phyloP scores from a whole-genome alignment of 1,140 invertebrate genomes.

The Anoplophora glabripennis region DNA sequence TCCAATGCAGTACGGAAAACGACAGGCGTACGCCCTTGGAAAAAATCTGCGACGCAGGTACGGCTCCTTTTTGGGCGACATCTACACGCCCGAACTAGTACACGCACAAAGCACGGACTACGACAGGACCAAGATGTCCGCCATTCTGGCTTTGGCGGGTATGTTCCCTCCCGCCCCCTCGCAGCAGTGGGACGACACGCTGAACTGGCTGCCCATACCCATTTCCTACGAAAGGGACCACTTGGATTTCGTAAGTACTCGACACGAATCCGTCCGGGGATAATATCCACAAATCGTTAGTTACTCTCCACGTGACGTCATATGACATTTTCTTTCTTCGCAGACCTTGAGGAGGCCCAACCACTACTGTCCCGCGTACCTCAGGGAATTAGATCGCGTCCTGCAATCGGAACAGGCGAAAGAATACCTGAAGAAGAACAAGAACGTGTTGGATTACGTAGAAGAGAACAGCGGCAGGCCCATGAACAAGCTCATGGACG shows the following conservation, averaged over 20 bases:
- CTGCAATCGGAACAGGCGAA: constrained; percentile 27
- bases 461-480: constrained; percentile 29
- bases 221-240: constrained; percentile 48
- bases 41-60: constrained; percentile 60
- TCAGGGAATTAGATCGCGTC: constrained; percentile 36
- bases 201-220: constrained; percentile 57
- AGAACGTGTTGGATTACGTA: constrained; percentile 34
- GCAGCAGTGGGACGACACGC: background rate
- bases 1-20: constrained; percentile 36
- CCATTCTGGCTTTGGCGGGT: constrained; percentile 54
- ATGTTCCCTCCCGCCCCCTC: constrained; percentile 47
- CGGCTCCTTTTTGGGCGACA: constrained; percentile 55
- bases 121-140: constrained; percentile 60
- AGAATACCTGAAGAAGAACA: constrained; percentile 28
- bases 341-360: constrained; percentile 37
- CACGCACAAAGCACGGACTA: constrained; percentile 44
- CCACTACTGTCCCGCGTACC: constrained; percentile 39
- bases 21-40: constrained; percentile 61
- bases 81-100: constrained; percentile 54
- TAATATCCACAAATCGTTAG: too few relatives aligned
- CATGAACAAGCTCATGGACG: constrained; percentile 22
- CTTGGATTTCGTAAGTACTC: constrained; percentile 51
- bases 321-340: constrained; percentile 9
- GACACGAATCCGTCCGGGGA: too few relatives aligned
- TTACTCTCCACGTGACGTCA: background rate